Percentiles rank a stretch among this genome's conserved stretches.
These are phyloP conservation scores for Cichlasoma orientale DNA, from an alignment of 2,797 vertebrate species.

Conservation along the genomic window DNA sequence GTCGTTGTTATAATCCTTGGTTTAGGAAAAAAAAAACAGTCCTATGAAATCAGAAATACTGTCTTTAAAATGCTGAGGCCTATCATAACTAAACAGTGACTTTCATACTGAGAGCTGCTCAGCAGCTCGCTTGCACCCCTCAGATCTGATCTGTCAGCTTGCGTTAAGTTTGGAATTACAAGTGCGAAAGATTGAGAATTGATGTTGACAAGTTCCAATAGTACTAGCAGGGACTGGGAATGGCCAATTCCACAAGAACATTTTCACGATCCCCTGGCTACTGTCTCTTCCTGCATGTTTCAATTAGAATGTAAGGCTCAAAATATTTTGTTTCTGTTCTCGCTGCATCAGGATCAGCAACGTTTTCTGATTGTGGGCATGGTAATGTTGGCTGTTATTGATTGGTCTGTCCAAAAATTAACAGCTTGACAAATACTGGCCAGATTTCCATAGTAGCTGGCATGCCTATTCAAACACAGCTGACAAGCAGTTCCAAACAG, in stretches of 20 bases:
- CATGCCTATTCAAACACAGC: background rate
- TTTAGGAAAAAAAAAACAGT: background rate
- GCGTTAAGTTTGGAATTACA: constrained; percentile 10
- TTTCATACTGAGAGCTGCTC: constrained; percentile 11
- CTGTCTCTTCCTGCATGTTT: constrained; percentile 5
- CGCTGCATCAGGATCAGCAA: background rate
- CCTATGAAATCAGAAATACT: background rate
- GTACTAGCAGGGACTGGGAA: background rate
- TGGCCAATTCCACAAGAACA: background rate
- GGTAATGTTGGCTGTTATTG: background rate
- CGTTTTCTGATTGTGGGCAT: background rate
- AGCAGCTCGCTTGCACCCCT: constrained; percentile 9
- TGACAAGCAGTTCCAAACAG: background rate
- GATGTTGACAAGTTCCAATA: constrained; percentile 10
- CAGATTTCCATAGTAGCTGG: background rate
- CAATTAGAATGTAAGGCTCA: background rate
- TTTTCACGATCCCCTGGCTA: background rate
- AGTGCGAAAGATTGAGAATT: constrained; percentile 10
- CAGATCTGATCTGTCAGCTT: constrained; percentile 27
- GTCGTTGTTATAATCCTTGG: background rate
- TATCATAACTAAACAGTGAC: background rate
- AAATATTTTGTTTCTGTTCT: background rate
- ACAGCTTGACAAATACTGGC: background rate
- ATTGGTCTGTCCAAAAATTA: background rate
- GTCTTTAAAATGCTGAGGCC: background rate